Evolutionary conservation across 2,888 invertebrate genomes (phyloP).

Genomic region (Anthrax anthrax): DNA sequence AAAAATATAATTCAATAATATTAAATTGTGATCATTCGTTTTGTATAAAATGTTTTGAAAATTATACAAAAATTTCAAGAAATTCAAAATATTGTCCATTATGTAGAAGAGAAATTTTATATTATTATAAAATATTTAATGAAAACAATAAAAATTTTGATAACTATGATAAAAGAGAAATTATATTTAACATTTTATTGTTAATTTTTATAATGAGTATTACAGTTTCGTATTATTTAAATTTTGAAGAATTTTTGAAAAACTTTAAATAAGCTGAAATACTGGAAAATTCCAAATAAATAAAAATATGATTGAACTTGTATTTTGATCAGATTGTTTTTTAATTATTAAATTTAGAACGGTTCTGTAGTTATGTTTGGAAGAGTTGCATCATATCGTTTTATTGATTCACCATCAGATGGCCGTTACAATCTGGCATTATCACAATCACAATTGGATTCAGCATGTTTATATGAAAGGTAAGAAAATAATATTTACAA

Average conservation of each 20-base stretch:
- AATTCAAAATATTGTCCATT: background rate
- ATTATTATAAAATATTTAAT: no score
- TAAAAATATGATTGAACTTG: no score
- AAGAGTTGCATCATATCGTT: conserved; percentile 71
- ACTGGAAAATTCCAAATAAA: no score
- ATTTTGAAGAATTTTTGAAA: no score
- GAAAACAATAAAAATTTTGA: no score
- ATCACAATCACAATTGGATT: conserved; percentile 57
- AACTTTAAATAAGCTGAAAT: no score
- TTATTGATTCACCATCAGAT: conserved; percentile 70
- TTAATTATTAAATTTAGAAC: conserved; percentile 40
- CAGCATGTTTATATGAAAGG: conserved; percentile 72
- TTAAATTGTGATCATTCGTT: background rate
- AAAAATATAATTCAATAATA: background rate
- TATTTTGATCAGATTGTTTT: background rate
- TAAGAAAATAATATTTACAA: conserved; percentile 28
- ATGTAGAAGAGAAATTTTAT: background rate
- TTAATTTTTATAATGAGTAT: no score
- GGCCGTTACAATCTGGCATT: conserved; percentile 62
- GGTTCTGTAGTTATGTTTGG: conserved; percentile 76
- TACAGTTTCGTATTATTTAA: no score
- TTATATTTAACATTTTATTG: no score
- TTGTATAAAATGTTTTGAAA: background rate
- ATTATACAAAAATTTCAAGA: background rate
- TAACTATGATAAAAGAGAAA: no score